Evolutionary conservation across 92 coral and sea anemone species (phyloP).

Genomic region (Phymanthus crucifer): DNA sequence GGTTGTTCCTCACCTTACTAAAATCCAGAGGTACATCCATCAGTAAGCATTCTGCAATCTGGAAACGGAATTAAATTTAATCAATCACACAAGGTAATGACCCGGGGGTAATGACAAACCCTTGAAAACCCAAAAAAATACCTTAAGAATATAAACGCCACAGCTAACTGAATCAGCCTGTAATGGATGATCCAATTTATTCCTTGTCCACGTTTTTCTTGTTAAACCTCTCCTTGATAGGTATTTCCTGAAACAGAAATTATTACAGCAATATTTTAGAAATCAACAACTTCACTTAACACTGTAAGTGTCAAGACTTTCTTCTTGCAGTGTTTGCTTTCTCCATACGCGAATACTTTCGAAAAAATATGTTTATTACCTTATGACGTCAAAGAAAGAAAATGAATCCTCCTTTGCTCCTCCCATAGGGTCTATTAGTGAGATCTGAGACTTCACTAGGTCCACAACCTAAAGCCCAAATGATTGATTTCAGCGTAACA

Average conservation of each 20-base stretch:
- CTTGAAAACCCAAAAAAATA: neutral
- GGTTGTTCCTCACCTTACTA: neutral
- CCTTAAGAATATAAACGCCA: conserved; percentile 1
- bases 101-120: neutral
- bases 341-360: no score
- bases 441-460: neutral
- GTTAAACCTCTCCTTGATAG: neutral
- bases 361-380: neutral
- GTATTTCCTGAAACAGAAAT: neutral
- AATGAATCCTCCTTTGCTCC: neutral
- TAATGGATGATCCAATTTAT: neutral
- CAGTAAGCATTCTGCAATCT: conserved; percentile 3
- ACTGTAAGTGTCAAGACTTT: neutral
- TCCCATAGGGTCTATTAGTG: neutral
- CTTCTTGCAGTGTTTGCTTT: neutral
- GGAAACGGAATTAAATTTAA: neutral
- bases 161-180: conserved; percentile 3
- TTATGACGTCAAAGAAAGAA: neutral
- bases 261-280: neutral
- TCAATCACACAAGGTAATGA: neutral
- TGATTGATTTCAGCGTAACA: neutral
- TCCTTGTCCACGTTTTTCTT: neutral
- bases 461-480: neutral
- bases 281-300: no score
- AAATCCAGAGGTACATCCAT: neutral